These are phyloP conservation scores for Bombus pascuorum DNA, from an alignment of 1,140 invertebrate species.

Conservation along the genomic window DNA sequence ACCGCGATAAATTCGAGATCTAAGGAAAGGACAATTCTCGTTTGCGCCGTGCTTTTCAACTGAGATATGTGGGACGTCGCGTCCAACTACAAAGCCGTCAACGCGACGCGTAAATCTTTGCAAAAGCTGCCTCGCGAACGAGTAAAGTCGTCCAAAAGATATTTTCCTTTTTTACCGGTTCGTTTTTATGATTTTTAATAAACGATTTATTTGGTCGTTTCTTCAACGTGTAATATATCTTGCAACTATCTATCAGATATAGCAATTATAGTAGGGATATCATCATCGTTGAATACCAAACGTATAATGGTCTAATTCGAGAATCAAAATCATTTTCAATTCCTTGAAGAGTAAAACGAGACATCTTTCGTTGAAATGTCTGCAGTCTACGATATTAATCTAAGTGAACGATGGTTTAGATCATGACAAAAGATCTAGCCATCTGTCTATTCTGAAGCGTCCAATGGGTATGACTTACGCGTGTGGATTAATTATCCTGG, in stretches of 20 bases:
- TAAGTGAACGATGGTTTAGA: not conserved
- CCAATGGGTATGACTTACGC: constrained; percentile 35
- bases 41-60: constrained; percentile 47
- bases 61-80: constrained; percentile 68
- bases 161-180: constrained; percentile 10
- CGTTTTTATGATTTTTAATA: constrained; percentile 24
- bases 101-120: constrained; percentile 69
- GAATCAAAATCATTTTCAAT: not conserved
- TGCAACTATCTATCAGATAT: not conserved
- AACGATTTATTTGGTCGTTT: not conserved
- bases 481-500: constrained; percentile 55
- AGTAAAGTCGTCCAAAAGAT: constrained; percentile 40
- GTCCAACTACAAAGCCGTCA: constrained; percentile 75
- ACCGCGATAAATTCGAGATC: constrained; percentile 73
- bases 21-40: constrained; percentile 68
- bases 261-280: no score
- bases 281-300: not conserved
- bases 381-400: not conserved
- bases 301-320: not conserved
- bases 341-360: no score
- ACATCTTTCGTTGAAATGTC: constrained; percentile 1
- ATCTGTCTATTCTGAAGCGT: constrained; percentile 15
- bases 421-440: constrained; percentile 29
- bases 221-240: no score
- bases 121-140: constrained; percentile 36